Conservation (phyloP, 2,888 invertebrate genomes). For the Brachypterus glaber region DNA sequence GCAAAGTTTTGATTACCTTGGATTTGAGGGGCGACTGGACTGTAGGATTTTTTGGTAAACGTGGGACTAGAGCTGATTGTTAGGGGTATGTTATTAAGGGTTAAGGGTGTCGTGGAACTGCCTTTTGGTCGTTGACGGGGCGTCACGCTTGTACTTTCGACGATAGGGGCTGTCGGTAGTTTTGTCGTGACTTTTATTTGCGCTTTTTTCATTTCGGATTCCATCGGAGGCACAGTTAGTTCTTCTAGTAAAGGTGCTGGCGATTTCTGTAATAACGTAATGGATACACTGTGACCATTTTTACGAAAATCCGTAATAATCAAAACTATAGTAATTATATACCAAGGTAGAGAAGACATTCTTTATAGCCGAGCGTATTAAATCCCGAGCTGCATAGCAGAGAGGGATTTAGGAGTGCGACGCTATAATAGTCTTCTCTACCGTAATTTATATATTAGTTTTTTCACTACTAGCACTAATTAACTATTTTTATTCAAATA, state of each 20-base stretch:
- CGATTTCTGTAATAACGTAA: constrained; percentile 48
- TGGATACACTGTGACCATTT: background rate
- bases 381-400: too few relatives aligned
- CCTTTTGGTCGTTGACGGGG: constrained; percentile 77
- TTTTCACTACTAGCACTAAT: too few relatives aligned
- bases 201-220: constrained; percentile 58
- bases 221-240: constrained; percentile 56
- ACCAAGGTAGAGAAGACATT: background rate
- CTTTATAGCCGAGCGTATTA: too few relatives aligned
- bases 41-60: constrained; percentile 35
- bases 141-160: constrained; percentile 71
- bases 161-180: constrained; percentile 39
- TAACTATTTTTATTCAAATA: too few relatives aligned
- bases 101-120: constrained; percentile 39
- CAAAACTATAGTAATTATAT: too few relatives aligned
- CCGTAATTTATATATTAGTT: too few relatives aligned
- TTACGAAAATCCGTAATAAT: too few relatives aligned
- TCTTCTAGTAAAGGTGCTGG: constrained; percentile 54
- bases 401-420: too few relatives aligned
- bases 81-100: constrained; percentile 41
- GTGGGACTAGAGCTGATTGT: constrained; percentile 48
- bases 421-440: too few relatives aligned
- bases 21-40: constrained; percentile 28
- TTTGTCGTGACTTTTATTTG: constrained; percentile 37
- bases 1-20: constrained; percentile 13